phyloP scores from a whole-genome alignment of 2,888 invertebrate species.

The Acleris emargana region DNA sequence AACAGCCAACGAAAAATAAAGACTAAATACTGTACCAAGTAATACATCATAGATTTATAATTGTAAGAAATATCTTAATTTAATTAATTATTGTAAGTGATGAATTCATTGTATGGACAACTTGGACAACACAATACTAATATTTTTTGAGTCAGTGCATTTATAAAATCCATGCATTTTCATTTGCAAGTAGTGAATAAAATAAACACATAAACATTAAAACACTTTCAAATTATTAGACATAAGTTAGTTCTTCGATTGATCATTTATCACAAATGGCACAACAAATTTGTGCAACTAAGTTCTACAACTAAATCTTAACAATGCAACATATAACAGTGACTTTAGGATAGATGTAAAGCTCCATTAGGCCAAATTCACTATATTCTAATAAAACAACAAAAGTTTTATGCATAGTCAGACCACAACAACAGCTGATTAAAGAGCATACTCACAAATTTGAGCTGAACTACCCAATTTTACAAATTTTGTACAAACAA shows the following conservation, averaged over 20 bases:
- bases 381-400: constrained; percentile 36
- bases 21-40: neutral
- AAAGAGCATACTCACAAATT: neutral
- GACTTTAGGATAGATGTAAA: constrained; percentile 38
- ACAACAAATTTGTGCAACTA: constrained; percentile 54
- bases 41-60: neutral
- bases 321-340: constrained; percentile 38
- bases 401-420: constrained; percentile 5
- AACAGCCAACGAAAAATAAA: constrained; percentile 32
- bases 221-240: constrained; percentile 18
- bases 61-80: neutral
- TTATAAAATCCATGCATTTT: no score
- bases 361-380: constrained; percentile 56
- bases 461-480: no score
- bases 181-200: neutral
- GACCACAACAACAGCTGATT: constrained; percentile 21
- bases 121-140: constrained; percentile 11
- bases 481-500: neutral
- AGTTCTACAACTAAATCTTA: constrained; percentile 44
- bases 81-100: neutral
- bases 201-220: constrained; percentile 28
- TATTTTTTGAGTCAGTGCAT: neutral
- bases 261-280: constrained; percentile 31
- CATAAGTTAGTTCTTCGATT: constrained; percentile 21
- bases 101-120: neutral